Percentiles rank a stretch among this genome's conserved stretches.
These are phyloP conservation scores for Parapristionchus giblindavisi DNA, from an alignment of 2,888 invertebrate genomes.

Conservation along the genomic window DNA sequence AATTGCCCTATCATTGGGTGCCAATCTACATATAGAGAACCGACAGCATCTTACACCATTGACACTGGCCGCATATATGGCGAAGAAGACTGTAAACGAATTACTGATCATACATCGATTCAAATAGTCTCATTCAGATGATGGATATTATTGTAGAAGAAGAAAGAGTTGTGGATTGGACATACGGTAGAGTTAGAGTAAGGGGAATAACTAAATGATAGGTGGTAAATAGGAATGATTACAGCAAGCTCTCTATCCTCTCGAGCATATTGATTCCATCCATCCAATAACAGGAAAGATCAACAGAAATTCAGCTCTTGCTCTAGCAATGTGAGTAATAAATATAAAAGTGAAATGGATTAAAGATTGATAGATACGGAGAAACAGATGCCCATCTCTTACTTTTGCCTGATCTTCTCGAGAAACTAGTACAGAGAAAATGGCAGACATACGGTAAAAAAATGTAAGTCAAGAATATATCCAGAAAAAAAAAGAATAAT, in stretches of 20 bases:
- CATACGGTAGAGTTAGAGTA: slow-evolving; percentile 81
- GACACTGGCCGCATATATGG: slow-evolving; percentile 77
- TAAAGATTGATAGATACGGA: slow-evolving; percentile 44
- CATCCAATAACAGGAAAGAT: slow-evolving; percentile 88
- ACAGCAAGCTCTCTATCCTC: slow-evolving; percentile 94
- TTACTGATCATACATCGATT: too few species aligned
- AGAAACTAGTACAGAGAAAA: slow-evolving; percentile 79
- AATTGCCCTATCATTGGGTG: slow-evolving; percentile 91
- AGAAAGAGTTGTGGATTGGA: slow-evolving; percentile 96
- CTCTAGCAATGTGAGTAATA: slow-evolving; percentile 84
- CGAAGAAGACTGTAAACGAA: slow-evolving; percentile 56
- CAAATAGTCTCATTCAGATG: too few species aligned
- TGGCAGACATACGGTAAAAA: slow-evolving; percentile 85
- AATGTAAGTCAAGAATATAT: slow-evolving; percentile 45
- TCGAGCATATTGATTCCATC: slow-evolving; percentile 88
- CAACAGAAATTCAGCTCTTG: slow-evolving; percentile 90
- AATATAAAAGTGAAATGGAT: neutral
- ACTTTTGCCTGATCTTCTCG: slow-evolving; percentile 58
- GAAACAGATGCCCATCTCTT: slow-evolving; percentile 57
- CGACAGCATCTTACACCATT: slow-evolving; percentile 86
- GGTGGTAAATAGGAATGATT: neutral
- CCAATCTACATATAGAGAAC: slow-evolving; percentile 85
- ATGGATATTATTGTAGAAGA: slow-evolving; percentile 96
- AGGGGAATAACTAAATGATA: neutral
- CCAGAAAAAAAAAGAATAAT: neutral